Percentiles rank a stretch among this genome's conserved stretches.
phyloP scores from a whole-genome alignment of 2,888 invertebrate species.

The Helleia helle region DNA sequence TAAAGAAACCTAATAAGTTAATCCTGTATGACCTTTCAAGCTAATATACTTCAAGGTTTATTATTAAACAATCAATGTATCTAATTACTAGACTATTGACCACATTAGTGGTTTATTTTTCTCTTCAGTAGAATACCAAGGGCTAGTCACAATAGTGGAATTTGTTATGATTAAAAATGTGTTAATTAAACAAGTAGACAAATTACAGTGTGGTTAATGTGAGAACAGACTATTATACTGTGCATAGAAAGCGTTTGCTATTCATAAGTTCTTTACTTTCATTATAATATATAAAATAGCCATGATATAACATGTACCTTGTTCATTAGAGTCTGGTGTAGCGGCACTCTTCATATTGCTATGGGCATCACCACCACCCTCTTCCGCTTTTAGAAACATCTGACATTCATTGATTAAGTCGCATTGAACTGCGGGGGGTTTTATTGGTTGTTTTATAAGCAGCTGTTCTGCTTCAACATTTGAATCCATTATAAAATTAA shows the following conservation, averaged over 20 bases:
- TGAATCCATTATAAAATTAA: conserved; percentile 40
- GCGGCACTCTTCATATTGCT: conserved; percentile 31
- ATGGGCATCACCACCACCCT: conserved; percentile 56
- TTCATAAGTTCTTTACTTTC: no score
- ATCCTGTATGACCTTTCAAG: background rate
- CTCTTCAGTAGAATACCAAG: no score
- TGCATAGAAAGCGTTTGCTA: no score
- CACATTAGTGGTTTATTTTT: no score
- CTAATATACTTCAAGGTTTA: background rate
- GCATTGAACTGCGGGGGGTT: conserved; percentile 37
- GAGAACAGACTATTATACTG: no score
- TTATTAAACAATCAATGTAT: no score
- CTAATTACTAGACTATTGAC: no score
- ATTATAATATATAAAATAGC: background rate
- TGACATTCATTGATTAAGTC: conserved; percentile 62
- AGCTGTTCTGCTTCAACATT: conserved; percentile 34
- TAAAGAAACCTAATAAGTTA: background rate
- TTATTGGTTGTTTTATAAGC: conserved; percentile 28
- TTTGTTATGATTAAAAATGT: no score
- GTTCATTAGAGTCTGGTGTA: conserved; percentile 30
- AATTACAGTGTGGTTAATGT: no score
- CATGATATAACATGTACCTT: conserved; percentile 4
- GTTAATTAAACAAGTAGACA: no score
- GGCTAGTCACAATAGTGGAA: no score
- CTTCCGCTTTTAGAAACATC: conserved; percentile 56